phyloP scores from a whole-genome alignment of 2,113 vertebrate species.

The Saguinus imperator region DNA sequence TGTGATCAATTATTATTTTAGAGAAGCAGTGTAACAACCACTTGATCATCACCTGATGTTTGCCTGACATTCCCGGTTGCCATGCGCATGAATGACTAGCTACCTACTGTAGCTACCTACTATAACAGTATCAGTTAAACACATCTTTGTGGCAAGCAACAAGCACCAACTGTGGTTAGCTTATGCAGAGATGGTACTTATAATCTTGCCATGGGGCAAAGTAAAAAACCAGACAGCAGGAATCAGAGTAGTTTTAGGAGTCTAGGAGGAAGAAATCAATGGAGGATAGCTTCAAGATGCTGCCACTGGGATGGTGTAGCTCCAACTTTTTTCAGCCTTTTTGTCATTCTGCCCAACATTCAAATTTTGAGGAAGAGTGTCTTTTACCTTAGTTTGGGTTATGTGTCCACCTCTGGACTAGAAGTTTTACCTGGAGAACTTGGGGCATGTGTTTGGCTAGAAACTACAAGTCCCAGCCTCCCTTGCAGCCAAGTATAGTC shows the following conservation, averaged over 20 bases:
- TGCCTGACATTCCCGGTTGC: too few species aligned
- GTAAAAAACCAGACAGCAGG: background rate
- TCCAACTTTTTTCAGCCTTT: background rate
- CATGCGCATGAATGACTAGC: too few species aligned
- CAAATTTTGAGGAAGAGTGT: background rate
- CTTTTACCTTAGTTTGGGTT: background rate
- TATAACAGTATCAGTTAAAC: background rate
- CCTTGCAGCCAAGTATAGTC: background rate
- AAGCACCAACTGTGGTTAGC: background rate
- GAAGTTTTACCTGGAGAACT: background rate
- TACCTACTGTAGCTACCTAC: too few species aligned
- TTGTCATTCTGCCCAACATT: background rate
- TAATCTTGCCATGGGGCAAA: background rate
- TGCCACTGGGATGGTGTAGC: fast-evolving
- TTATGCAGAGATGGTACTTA: background rate
- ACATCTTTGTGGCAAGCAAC: background rate
- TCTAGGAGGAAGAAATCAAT: background rate
- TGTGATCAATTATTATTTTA: too few species aligned
- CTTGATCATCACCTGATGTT: too few species aligned
- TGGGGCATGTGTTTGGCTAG: background rate
- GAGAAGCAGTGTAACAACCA: too few species aligned
- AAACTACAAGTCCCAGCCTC: background rate
- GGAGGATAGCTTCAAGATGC: background rate
- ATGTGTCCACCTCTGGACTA: background rate
- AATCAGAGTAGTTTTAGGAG: background rate